A percentile compares a stretch with the other conserved stretches of the same genome.
These are phyloP conservation scores for Pristionchus pacificus DNA, from an alignment of 1,140 invertebrate species.

Conservation along the genomic window DNA sequence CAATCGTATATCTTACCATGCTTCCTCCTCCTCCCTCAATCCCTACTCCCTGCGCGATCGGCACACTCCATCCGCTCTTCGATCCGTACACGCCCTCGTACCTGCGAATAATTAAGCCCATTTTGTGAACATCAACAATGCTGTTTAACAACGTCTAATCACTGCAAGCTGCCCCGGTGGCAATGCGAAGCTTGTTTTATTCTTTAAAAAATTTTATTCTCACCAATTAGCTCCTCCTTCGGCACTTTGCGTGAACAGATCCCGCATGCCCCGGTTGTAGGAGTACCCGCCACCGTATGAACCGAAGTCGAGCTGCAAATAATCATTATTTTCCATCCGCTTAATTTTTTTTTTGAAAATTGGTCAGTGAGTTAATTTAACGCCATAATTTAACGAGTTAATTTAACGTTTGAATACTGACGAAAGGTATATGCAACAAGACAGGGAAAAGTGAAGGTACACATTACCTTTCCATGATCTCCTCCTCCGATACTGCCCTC, in stretches of 20 bases:
- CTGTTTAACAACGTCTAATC: too few relatives aligned
- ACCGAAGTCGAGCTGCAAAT: slow-evolving; percentile 34
- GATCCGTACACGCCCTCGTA: slow-evolving; percentile 33
- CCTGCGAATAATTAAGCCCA: slow-evolving; percentile 7
- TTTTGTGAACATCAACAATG: too few relatives aligned
- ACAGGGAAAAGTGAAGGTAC: too few relatives aligned
- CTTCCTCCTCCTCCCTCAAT: slow-evolving; percentile 35
- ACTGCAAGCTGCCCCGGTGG: too few relatives aligned
- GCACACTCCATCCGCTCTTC: slow-evolving; percentile 41
- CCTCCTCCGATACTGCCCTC: slow-evolving; percentile 38
- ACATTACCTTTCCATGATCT: slow-evolving; percentile 39
- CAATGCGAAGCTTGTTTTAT: too few relatives aligned
- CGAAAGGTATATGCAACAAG: too few relatives aligned
- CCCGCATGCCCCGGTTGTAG: slow-evolving; percentile 39
- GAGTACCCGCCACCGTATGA: slow-evolving; percentile 41
- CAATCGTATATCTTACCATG: slow-evolving; percentile 16
- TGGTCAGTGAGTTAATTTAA: too few relatives aligned
- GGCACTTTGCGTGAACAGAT: slow-evolving; percentile 35
- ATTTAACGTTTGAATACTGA: too few relatives aligned
- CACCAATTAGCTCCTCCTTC: slow-evolving; percentile 43
- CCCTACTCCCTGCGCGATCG: slow-evolving; percentile 35
- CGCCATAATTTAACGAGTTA: too few relatives aligned
- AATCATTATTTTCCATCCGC: too few relatives aligned
- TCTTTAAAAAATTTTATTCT: too few relatives aligned
- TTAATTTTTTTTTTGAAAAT: too few relatives aligned